A percentile compares a stretch with the other conserved stretches of the same genome.
phyloP scores from a whole-genome alignment of 2,888 invertebrate species.

The Tricholauxania praeusta region DNA sequence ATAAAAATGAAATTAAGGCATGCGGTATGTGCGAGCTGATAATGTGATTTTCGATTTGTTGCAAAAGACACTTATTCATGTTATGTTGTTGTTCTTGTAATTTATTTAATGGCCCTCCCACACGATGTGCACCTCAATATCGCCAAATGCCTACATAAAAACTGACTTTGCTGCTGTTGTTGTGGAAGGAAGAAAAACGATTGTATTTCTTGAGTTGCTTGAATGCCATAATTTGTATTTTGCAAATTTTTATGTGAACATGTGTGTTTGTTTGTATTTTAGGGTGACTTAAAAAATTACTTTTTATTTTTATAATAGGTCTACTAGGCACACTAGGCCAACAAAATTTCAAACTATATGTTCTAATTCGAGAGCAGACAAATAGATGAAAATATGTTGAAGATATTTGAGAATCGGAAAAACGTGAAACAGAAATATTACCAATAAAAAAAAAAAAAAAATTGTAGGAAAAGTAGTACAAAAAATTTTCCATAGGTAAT shows the following conservation, averaged over 20 bases:
- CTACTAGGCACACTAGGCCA: too few relatives aligned
- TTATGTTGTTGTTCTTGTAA: neutral
- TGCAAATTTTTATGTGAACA: neutral
- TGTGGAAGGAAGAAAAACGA: too few relatives aligned
- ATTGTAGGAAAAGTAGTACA: too few relatives aligned
- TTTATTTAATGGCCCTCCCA: slow-evolving; percentile 7
- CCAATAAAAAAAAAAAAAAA: too few relatives aligned
- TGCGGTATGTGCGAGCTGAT: neutral
- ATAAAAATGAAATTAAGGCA: too few relatives aligned
- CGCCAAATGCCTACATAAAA: neutral
- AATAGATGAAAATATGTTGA: too few relatives aligned
- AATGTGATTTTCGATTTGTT: slow-evolving; percentile 23
- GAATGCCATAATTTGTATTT: slow-evolving; percentile 27
- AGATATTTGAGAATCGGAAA: too few relatives aligned
- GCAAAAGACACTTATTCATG: neutral
- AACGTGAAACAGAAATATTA: too few relatives aligned
- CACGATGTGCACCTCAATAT: neutral
- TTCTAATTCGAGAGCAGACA: too few relatives aligned
- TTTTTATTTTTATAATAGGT: too few relatives aligned
- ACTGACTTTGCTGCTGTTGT: neutral
- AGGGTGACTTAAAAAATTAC: neutral
- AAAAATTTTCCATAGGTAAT: too few relatives aligned
- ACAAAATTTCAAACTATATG: too few relatives aligned
- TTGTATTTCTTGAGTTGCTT: slow-evolving; percentile 9
- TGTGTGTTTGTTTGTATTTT: neutral